Evolutionary conservation across 2,888 invertebrate species (phyloP), one percentile per base, ranked within the genome.

Genomic region (Ariolimax columbianus): DNA sequence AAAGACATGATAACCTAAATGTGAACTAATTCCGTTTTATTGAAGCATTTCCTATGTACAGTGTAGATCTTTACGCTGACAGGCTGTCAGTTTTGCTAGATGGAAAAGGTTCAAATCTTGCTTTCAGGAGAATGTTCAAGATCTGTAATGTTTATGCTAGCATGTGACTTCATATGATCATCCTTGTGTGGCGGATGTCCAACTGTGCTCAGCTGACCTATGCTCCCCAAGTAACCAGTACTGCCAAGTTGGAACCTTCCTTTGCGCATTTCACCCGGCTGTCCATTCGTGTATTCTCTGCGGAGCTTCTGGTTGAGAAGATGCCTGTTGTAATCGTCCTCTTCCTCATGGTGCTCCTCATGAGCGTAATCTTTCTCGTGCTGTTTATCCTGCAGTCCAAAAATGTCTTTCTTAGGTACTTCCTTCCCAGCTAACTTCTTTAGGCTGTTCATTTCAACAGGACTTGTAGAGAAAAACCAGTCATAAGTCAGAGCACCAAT

Each of bases 401-500:
- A 51, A 30, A 51, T 51, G 36, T 75, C 51, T 51, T 75, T 75
- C 75, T 75, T 75, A 14, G 75, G 19, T 2, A 55, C 51, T 2
- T 75, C 75, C 51, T 75, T n/a, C 3, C 75, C 75, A n/a, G 75
- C 51, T 1, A 75, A 36, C 19, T 17, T 75, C 33, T 55, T 75
- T 17, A 75, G 33, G 19, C 33, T 75, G 51, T 55, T 17, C 75
- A 75, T 75, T 33, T 75, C 75, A 51, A 75, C 33, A 30, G 75
- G 75, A 6, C 33, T 75, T 30, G 75, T 75, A 23, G 75, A 75
- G 51, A 75, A 75, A 51, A 75, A 75, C 75, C 75, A 75, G 70
- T 90, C 89, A 63, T 91, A 91, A 1, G 88, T 43, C 7, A 91
- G 78, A 33, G 89, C 86, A 26, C 90, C 91, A 0, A 83, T 33